Evolutionary conservation across 1,140 invertebrate genomes (phyloP).

Genomic region (Drosophila pallidifrons): DNA sequence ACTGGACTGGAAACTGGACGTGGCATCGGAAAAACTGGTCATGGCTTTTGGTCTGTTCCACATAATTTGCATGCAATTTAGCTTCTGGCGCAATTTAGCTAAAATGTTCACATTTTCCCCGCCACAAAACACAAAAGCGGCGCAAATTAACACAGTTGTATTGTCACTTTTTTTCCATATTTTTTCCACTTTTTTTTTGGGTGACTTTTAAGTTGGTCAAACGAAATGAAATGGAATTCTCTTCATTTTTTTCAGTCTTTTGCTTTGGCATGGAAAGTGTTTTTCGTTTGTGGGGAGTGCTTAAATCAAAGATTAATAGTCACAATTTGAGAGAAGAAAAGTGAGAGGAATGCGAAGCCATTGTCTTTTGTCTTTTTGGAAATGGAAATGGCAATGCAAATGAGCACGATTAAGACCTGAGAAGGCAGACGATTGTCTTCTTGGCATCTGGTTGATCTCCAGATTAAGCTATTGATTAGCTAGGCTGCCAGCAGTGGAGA

Average conservation of each 20-base stretch:
- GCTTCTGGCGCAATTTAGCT: constrained; percentile 74
- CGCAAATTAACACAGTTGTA: constrained; percentile 80
- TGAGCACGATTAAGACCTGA: constrained; percentile 32
- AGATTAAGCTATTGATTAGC: constrained; percentile 8
- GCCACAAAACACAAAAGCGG: constrained; percentile 27
- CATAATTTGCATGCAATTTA: constrained; percentile 82
- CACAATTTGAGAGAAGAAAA: constrained; percentile 33
- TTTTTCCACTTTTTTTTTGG: constrained; percentile 27
- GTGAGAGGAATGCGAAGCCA: constrained; percentile 38
- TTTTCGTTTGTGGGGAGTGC: constrained; percentile 3
- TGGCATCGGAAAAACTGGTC: constrained; percentile 30
- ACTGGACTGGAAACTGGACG: constrained; percentile 13
- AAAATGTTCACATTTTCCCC: constrained; percentile 62
- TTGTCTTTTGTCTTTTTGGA: constrained; percentile 7
- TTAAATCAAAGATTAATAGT: constrained; percentile 46
- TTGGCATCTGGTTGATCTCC: constrained; percentile 1
- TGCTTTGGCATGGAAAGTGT: constrained; percentile 46
- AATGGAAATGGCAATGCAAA: constrained; percentile 18
- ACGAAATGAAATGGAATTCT: constrained; percentile 79
- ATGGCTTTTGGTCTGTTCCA: constrained; percentile 51
- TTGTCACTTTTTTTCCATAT: constrained; percentile 35
- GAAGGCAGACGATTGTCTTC: background rate
- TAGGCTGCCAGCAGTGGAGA: background rate
- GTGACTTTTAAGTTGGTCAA: constrained; percentile 61
- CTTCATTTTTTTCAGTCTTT: constrained; percentile 31